Evolutionary conservation across 2,797 vertebrate genomes (phyloP), one percentile per base, ranked within the genome.

Genomic region (Huso huso): DNA sequence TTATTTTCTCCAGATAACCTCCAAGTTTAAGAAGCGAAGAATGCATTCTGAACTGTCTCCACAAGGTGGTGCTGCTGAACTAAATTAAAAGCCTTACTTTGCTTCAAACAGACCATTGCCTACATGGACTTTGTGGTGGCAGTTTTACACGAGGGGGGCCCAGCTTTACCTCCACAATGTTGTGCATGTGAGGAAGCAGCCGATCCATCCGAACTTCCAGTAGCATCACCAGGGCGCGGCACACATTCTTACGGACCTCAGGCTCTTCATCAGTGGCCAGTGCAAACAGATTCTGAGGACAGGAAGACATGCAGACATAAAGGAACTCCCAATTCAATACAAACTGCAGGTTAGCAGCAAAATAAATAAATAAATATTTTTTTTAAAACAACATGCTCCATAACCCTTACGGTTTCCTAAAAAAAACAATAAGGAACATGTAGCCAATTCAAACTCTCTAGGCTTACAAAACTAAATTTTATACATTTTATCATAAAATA

Each of bases 151-250:
- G 2, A 6, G 51, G 51, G 51, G 51, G 3, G 51, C 37, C 11
- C 9, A 55, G 52, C 71, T 51, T 84, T 75, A 93, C 92, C 88
- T 93, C 90, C 23, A 93, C 88, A 76, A 93, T 93, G 78, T 87
- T 92, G 81, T 93, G 92, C 92, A 94, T 94, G 72, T 93, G 92
- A 69, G 92, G 92, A 75, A 94, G 89, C 1, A 93, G 82, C 0
- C 91, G 89, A 77, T 93, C 92, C 88, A 93, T 92, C n/a, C 90
- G 84, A 75, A 93, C 91, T 86, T 93, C 92, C 23, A 93, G 85
- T 66, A 93, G 75, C 92, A 93, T 93, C 67, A 93, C 91, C 64
- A 93, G 85, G 4, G 92, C 91, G 60, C 90, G 85, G 60, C 92
- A 93, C 58, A 94, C 92, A 48, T 94, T 94, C 81, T 93, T 94